Evolutionary conservation across 2,888 invertebrate genomes (phyloP), one percentile per base, ranked within the genome.

Genomic region (Acanthosoma haemorrhoidale): DNA sequence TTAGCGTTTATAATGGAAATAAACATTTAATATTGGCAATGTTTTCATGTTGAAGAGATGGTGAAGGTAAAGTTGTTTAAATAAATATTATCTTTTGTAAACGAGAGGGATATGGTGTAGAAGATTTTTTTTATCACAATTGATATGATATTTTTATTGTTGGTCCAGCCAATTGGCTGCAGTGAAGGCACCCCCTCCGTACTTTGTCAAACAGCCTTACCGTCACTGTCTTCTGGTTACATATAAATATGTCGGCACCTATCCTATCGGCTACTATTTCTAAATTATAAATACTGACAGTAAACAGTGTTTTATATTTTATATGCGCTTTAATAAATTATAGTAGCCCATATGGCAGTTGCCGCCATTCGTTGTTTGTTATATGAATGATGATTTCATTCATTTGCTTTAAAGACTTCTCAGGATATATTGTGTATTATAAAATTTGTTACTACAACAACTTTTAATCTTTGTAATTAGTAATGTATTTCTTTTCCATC

Each of bases 391-490:
- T 36, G 29, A 32, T 51, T n/a, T 29, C 67, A 57, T 67, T 67
- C 67, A 67, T 67, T 34, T 57, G 67, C 67, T 67, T 67, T 67
- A 67, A 60, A 67, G 43, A 67, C 67, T 67, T 67, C 57, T 67
- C 57, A 67, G 57, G 67, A 67, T 36, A 13, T 36, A 32, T 34
- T 43, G 32, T 67, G 18, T 67, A 36, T 57, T 67, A 34, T 57
- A 57, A 29, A 34, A 3, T 43, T 32, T 67, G 43, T 43, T 66
- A 16, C 51, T 32, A 13, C n/a, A 39, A 67, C 57, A 32, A 51
- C 57, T 57, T 25, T 32, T 18, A 4, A 51, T 57, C 21, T 11
- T 67, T 57, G 36, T 34, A 31, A 57, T 60, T 31, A 57, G 13
- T 43, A n/a, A 31, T 15, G 29, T 60, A 18, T 51, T 51, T 34